phyloP scores from a whole-genome alignment of 2,797 vertebrate genomes.

The Trematomus bernacchii region DNA sequence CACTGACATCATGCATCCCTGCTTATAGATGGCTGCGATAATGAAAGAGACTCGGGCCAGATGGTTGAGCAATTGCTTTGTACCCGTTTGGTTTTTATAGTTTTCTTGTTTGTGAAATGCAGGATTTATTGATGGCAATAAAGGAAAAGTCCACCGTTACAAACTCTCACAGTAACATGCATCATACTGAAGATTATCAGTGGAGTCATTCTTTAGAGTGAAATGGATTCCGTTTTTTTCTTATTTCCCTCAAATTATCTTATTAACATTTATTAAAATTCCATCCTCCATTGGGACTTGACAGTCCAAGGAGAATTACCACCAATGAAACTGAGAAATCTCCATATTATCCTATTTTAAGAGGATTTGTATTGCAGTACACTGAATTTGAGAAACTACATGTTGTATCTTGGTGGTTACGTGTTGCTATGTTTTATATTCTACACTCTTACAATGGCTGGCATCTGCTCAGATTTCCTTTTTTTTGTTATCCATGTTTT shows the following conservation, averaged over 20 bases:
- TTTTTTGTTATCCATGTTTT: no score
- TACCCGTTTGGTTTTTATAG: constrained; percentile 15
- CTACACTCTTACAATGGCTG: background rate
- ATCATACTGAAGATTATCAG: background rate
- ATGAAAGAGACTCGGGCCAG: constrained; percentile 24
- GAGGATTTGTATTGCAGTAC: background rate
- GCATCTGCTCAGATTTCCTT: background rate
- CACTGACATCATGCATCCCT: constrained; percentile 41
- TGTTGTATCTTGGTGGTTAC: background rate
- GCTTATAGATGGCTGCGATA: constrained; percentile 39
- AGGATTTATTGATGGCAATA: background rate
- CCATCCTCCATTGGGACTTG: background rate
- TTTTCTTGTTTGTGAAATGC: constrained; percentile 9
- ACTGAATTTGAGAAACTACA: background rate
- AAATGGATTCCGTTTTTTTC: background rate
- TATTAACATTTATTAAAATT: constrained; percentile 1
- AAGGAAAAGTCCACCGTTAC: background rate
- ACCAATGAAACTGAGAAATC: background rate
- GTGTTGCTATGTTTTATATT: background rate
- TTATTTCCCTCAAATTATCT: background rate
- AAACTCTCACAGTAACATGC: background rate
- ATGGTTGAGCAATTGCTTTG: constrained; percentile 26
- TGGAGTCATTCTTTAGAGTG: background rate
- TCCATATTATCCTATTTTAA: no score
- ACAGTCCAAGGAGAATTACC: background rate